A percentile compares a stretch with the other conserved stretches of the same genome.
Conservation (phyloP, 2,797 vertebrate genomes). For the Macropodus opercularis region DNA sequence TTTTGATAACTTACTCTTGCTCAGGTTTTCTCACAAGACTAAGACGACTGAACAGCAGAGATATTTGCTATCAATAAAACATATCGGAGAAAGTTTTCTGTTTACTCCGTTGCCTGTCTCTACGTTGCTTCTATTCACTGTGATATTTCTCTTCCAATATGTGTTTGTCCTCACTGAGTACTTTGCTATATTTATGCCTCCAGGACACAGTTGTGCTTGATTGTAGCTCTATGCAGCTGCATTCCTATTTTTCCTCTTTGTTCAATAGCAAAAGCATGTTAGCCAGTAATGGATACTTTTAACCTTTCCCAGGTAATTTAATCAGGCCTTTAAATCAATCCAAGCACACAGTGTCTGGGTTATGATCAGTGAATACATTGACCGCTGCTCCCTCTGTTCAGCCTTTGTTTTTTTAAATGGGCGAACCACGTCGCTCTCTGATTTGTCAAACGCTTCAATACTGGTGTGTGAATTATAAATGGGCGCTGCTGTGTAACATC, state of each 20-base stretch:
- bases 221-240: slow-evolving; percentile 55
- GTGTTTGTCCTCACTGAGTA: slow-evolving; percentile 47
- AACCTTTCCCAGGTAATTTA: slow-evolving; percentile 82
- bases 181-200: slow-evolving; percentile 59
- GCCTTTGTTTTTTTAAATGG: slow-evolving; percentile 56
- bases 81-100: slow-evolving; percentile 18
- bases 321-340: slow-evolving; percentile 80
- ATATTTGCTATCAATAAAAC: slow-evolving; percentile 16
- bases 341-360: slow-evolving; percentile 56
- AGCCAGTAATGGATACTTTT: slow-evolving; percentile 77
- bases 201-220: slow-evolving; percentile 62
- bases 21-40: slow-evolving; percentile 4
- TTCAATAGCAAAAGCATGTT: slow-evolving; percentile 76
- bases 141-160: slow-evolving; percentile 49
- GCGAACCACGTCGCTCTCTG: slow-evolving; percentile 47
- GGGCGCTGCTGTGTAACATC: slow-evolving; percentile 40
- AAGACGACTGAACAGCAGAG: neutral
- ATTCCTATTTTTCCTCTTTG: slow-evolving; percentile 55
- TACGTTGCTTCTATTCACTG: slow-evolving; percentile 16
- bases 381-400: slow-evolving; percentile 47
- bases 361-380: slow-evolving; percentile 65
- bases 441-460: slow-evolving; percentile 64
- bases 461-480: slow-evolving; percentile 66
- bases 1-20: neutral
- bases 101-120: slow-evolving; percentile 32